A percentile compares a stretch with the other conserved stretches of the same genome.
These are phyloP conservation scores for Tachuris rubrigastra DNA, from an alignment of 2,113 vertebrate genomes.

Conservation along the genomic window DNA sequence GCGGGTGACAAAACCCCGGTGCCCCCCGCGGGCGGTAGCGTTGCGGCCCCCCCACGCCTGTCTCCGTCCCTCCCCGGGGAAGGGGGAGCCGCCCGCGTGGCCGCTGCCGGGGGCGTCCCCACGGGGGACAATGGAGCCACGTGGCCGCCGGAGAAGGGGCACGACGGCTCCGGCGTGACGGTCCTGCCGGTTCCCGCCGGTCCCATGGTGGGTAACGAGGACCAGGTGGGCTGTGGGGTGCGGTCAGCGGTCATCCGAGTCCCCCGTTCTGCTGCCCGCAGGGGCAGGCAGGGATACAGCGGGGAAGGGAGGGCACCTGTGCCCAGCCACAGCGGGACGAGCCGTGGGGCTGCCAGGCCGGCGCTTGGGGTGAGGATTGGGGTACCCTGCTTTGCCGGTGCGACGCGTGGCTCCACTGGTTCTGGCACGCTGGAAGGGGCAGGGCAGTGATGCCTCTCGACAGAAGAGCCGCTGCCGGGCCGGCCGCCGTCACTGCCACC, in stretches of 20 bases:
- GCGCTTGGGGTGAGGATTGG: background rate
- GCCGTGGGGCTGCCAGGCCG: background rate
- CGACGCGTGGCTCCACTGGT: no score
- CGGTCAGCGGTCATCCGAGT: background rate
- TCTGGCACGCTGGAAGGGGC: background rate
- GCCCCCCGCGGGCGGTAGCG: no score
- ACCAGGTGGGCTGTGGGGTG: background rate
- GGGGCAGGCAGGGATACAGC: background rate
- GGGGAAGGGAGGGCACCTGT: background rate
- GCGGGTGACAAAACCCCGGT: background rate
- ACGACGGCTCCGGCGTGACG: background rate
- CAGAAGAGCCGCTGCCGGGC: background rate
- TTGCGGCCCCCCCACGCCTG: background rate
- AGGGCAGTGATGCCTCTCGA: background rate
- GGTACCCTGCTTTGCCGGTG: background rate
- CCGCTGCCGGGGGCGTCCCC: background rate
- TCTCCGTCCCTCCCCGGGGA: no score
- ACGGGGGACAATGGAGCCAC: conserved; percentile 13
- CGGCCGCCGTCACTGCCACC: background rate
- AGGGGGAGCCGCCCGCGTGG: background rate
- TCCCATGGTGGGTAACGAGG: accelerated
- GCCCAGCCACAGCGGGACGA: background rate
- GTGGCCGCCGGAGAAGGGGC: background rate
- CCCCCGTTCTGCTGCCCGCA: background rate
- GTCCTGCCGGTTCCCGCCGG: background rate